Evolutionary conservation across 2,113 vertebrate species (phyloP).

Genomic region (Marmota monax): DNA sequence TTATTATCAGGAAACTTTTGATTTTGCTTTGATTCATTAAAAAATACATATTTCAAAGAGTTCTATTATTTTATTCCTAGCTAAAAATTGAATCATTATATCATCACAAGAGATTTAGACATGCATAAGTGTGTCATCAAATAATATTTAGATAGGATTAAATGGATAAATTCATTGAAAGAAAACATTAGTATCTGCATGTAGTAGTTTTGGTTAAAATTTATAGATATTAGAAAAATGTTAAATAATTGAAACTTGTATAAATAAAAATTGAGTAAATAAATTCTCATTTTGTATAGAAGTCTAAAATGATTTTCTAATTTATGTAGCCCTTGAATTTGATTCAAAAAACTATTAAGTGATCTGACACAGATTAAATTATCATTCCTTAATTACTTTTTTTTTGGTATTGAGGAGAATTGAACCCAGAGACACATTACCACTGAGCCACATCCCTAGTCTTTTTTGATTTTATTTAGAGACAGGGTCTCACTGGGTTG

Average conservation of each 20-base stretch:
- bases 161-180: background rate
- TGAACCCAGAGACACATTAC: background rate
- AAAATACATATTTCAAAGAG: slow-evolving; percentile 4
- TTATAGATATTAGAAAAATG: background rate
- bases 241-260: background rate
- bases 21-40: background rate
- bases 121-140: background rate
- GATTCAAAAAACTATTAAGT: slow-evolving; percentile 18
- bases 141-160: slow-evolving; percentile 15
- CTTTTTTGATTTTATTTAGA: too few relatives aligned
- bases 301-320: slow-evolving; percentile 18
- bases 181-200: background rate
- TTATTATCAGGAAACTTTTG: background rate
- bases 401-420: too few relatives aligned
- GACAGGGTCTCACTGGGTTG: too few relatives aligned
- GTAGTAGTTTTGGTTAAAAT: background rate
- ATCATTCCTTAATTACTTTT: background rate
- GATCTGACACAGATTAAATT: background rate
- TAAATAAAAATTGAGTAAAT: slow-evolving; percentile 13
- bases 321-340: slow-evolving; percentile 6
- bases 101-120: background rate
- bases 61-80: background rate
- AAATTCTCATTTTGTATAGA: background rate
- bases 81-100: background rate
- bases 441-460: too few relatives aligned